Conservation (phyloP, 2,797 vertebrate species). For the Etheostoma perlongum region DNA sequence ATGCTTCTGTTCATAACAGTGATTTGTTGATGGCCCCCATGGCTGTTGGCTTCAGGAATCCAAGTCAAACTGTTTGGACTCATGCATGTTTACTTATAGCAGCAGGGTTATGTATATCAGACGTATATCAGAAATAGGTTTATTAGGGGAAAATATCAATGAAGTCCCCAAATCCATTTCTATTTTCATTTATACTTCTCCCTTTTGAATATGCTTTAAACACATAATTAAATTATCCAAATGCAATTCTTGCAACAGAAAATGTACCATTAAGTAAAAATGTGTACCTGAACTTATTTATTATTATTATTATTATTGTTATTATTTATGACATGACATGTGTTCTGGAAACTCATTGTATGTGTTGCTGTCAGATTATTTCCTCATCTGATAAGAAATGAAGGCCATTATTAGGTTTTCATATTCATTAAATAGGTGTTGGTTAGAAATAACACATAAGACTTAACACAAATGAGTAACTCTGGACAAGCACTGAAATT, state of each 20-base stretch:
- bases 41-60: constrained; percentile 57
- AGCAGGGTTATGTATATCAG: not conserved
- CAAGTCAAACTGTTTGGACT: constrained; percentile 46
- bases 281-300: not conserved
- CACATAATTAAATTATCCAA: not conserved
- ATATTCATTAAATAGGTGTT: constrained; percentile 6
- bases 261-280: not conserved
- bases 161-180: not conserved
- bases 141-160: not conserved
- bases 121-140: not conserved
- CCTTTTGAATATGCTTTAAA: not conserved
- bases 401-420: not conserved
- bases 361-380: not conserved
- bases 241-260: not conserved
- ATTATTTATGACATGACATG: not conserved
- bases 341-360: not conserved
- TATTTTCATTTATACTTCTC: not conserved
- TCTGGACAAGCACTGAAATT: not conserved
- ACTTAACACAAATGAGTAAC: not conserved
- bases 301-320: not conserved
- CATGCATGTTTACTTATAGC: constrained; percentile 5
- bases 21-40: constrained; percentile 81
- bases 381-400: not conserved
- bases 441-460: not conserved
- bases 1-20: constrained; percentile 86